phyloP scores from a whole-genome alignment of 2,888 invertebrate genomes.

The Iselma pallidipennis region DNA sequence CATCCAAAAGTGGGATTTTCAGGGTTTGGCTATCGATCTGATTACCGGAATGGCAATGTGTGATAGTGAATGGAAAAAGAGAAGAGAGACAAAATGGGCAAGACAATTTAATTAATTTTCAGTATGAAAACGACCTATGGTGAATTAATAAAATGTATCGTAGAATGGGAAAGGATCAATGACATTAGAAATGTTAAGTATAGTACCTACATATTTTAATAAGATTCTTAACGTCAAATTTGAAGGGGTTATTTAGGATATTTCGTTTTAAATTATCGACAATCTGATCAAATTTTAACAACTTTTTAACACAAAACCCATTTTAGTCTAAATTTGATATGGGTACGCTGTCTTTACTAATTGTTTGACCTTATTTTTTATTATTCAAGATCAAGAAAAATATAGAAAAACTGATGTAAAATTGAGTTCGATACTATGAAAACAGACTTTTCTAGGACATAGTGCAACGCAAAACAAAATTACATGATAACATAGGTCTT shows the following conservation, averaged over 20 bases:
- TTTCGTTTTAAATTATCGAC: not conserved
- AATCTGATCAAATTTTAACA: not conserved
- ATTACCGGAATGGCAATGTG: not conserved
- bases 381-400: not conserved
- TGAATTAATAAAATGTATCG: not conserved
- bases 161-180: not conserved
- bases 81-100: not conserved
- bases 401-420: not conserved
- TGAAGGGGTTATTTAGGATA: not conserved
- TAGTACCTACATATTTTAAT: not conserved
- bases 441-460: too few species aligned
- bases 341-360: not conserved
- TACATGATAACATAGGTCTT: not conserved
- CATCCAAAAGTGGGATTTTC: not conserved
- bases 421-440: not conserved
- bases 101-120: not conserved
- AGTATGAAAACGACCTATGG: not conserved
- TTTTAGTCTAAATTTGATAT: not conserved
- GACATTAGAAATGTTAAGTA: not conserved
- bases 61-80: not conserved
- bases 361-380: not conserved
- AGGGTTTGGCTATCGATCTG: too few species aligned
- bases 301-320: not conserved
- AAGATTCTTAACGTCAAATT: not conserved
- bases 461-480: not conserved